A percentile compares a stretch with the other conserved stretches of the same genome.
Evolutionary conservation across 2,113 vertebrate species (phyloP).

Genomic region (Corvus cornix): DNA sequence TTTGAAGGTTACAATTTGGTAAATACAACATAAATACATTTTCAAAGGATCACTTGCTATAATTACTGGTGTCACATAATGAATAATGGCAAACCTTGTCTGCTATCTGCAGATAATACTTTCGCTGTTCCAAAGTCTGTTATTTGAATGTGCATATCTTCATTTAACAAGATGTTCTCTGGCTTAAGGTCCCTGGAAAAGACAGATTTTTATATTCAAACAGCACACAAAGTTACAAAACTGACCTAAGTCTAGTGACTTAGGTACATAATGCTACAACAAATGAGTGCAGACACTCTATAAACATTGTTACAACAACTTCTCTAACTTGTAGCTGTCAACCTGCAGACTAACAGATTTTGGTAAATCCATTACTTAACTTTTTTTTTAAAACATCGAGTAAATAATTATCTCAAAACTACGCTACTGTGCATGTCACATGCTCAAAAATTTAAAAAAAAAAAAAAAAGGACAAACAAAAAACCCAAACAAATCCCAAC

Average conservation of each 20-base stretch:
- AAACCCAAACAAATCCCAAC: background rate
- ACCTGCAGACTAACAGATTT: background rate
- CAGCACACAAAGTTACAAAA: background rate
- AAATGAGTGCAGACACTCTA: background rate
- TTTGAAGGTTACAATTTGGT: background rate
- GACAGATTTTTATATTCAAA: conserved; percentile 12
- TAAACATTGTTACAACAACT: background rate
- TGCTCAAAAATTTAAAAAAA: background rate
- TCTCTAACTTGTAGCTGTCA: background rate
- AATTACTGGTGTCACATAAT: background rate
- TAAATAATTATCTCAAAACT: background rate
- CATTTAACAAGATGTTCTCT: conserved; percentile 97
- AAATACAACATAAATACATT: background rate
- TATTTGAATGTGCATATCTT: conserved; percentile 99
- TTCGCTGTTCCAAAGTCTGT: conserved; percentile 99
- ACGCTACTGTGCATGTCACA: background rate
- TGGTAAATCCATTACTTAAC: background rate
- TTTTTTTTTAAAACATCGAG: background rate
- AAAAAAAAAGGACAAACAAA: background rate
- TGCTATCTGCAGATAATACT: conserved; percentile 93
- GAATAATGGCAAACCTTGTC: conserved; percentile 80
- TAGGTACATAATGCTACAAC: background rate
- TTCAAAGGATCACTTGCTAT: conserved; percentile 12
- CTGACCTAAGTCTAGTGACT: background rate
- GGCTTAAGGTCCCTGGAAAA: conserved; percentile 95